Base-by-base conservation (phyloP, 1,140 invertebrate genomes). In the Ephestia elutella region DNA sequence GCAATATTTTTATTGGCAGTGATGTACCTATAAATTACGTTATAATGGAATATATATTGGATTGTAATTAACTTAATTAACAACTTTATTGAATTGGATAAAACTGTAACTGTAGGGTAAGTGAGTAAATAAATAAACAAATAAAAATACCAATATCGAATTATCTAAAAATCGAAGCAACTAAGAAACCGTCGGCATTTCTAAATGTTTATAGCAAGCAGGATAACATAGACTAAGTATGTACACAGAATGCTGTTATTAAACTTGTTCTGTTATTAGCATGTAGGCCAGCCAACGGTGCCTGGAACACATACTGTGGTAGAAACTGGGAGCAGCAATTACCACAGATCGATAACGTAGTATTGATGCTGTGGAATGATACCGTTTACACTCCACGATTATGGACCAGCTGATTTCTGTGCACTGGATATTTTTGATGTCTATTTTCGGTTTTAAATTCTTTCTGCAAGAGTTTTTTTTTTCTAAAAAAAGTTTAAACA, bases 281-380 rank as follows among this genome's bases (percentile, higher is more conserved):
- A 44, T 44, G 63, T 68, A 67, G 62, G 65, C 70, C 65, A 68
- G 18, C 57, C 72, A 80, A 80, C 75, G 72, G 74, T 65, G 65
- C 18, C 55, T 50, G 60, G 65, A 64, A 63, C 64, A 59, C 55
- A 49, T 56, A 57, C 21, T 64, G 64, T 59, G 56, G 62, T 60
- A 62, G 60, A 44, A 66, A 66, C 61, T 63, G 13, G 54, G 55
- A 56, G 59, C 64, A 60, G 65, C 59, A 68, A 68, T 70, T 68
- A 70, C 57, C 51, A 58, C 60, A 60, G 58, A 63, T 67, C 63
- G 66, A 73, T 70, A 65, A 57, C 58, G 55, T 21, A 57, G 60
- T 25, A 60, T 66, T 61, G 56, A 59, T 60, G 28, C 53, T 19
- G 21, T 30, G 32, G 49, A 51, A 48, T 17, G 13, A 38, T 5